These are phyloP conservation scores for Leptinotarsa rubiginosa DNA, from an alignment of 2,888 invertebrate genomes.

Conservation along the genomic window DNA sequence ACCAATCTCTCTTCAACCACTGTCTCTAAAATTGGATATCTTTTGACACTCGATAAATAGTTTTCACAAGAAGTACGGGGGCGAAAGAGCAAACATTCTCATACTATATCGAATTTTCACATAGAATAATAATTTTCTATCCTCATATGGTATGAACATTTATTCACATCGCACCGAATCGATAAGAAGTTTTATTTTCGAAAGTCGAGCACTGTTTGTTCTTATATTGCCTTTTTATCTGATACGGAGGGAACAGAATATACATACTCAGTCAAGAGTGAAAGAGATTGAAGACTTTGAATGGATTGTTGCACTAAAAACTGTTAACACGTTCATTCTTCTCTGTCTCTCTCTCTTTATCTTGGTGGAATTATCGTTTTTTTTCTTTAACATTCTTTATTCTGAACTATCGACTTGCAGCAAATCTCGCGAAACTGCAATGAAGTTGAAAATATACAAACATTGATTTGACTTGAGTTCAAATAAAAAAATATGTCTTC, in stretches of 20 bases:
- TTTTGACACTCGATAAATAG: conserved; percentile 57
- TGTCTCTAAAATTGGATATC: conserved; percentile 57
- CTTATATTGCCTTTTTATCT: conserved; percentile 4
- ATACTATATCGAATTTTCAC: conserved; percentile 42
- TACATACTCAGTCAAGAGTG: background rate
- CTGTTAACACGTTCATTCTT: too few species aligned
- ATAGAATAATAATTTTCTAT: conserved; percentile 44
- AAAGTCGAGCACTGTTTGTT: conserved; percentile 20
- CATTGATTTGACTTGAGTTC: too few species aligned
- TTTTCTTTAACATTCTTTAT: too few species aligned
- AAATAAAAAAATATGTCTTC: too few species aligned
- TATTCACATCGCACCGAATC: conserved; percentile 36
- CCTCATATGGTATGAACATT: conserved; percentile 41
- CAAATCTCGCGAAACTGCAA: too few species aligned
- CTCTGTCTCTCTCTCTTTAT: too few species aligned
- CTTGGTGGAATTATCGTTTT: too few species aligned
- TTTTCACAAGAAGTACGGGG: conserved; percentile 51
- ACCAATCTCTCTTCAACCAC: conserved; percentile 48
- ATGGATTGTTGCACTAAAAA: background rate
- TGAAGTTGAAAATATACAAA: too few species aligned
- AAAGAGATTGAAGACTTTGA: background rate
- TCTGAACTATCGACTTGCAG: too few species aligned
- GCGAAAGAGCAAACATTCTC: conserved; percentile 40
- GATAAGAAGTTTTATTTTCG: conserved; percentile 38
- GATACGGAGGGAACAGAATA: background rate